Percentiles rank a stretch among this genome's conserved stretches.
Evolutionary conservation across 2,113 vertebrate species (phyloP).

Genomic region (Myotis yumanensis): DNA sequence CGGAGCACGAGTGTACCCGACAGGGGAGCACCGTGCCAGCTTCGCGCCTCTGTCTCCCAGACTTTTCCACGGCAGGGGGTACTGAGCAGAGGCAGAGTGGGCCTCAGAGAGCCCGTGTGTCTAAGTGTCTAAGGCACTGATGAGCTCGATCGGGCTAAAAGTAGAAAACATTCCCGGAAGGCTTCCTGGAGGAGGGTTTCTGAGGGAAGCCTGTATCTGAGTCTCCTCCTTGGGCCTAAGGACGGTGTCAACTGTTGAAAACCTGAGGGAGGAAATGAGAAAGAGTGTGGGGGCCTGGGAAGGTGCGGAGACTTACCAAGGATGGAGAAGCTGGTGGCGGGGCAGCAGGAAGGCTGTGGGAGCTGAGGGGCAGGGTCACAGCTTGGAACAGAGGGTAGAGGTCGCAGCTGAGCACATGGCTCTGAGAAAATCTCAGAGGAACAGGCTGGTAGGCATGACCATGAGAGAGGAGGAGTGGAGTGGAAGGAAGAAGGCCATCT

Average conservation of each 20-base stretch:
- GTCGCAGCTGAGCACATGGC: not conserved
- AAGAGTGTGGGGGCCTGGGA: not conserved
- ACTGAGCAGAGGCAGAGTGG: not conserved
- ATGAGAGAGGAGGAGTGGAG: not conserved
- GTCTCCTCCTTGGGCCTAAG: not conserved
- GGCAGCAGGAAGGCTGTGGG: not conserved
- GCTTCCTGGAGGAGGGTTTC: not conserved
- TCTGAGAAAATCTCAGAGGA: not conserved
- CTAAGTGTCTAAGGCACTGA: not conserved
- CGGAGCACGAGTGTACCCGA: not conserved
- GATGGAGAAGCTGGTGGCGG: not conserved
- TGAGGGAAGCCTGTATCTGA: not conserved
- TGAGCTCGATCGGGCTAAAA: not conserved
- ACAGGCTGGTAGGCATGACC: not conserved
- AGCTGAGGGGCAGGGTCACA: not conserved
- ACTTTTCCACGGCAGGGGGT: not conserved
- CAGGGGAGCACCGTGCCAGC: not conserved
- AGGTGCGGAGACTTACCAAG: not conserved
- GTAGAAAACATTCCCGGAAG: not conserved
- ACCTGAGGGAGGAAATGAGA: not conserved
- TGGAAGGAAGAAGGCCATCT: not conserved
- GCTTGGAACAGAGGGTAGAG: not conserved
- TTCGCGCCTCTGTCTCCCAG: not conserved
- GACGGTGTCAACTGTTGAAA: not conserved
- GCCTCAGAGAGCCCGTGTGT: not conserved